Conservation (phyloP, 2,797 vertebrate species). For the Gambelia wislizenii region DNA sequence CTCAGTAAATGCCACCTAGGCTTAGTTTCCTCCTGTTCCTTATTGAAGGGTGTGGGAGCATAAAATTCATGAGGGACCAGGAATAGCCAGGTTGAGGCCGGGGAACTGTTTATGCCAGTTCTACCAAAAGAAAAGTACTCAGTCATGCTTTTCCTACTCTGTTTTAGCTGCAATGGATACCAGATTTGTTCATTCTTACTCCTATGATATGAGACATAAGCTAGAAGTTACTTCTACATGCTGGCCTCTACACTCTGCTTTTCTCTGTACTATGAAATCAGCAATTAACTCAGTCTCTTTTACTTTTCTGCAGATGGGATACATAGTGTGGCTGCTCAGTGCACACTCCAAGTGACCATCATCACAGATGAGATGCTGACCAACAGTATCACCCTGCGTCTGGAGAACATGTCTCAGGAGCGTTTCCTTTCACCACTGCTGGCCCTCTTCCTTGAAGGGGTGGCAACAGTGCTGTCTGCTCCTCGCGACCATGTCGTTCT, state of each 20-base stretch:
- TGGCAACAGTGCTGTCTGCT: constrained; percentile 88
- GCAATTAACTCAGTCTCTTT: neutral
- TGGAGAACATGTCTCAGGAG: constrained; percentile 93
- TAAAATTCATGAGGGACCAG: neutral
- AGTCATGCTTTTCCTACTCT: neutral
- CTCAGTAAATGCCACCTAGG: neutral
- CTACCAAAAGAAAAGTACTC: neutral
- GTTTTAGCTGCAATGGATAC: neutral
- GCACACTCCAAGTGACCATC: constrained; percentile 92
- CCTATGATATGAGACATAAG: neutral
- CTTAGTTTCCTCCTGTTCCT: neutral
- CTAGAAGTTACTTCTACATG: neutral
- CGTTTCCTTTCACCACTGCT: constrained; percentile 93
- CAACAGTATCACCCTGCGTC: constrained; percentile 93
- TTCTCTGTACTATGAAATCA: neutral
- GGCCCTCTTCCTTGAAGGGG: constrained; percentile 90
- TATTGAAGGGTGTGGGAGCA: neutral
- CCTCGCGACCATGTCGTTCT: constrained; percentile 88
- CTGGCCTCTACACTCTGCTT: neutral
- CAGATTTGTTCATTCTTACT: neutral
- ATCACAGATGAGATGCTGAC: constrained; percentile 97
- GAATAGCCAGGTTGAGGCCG: neutral
- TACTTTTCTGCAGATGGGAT: constrained; percentile 84
- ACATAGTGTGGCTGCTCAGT: constrained; percentile 91
- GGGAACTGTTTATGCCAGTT: neutral